Conservation (phyloP, 2,888 invertebrate species). For the Clostera curtula region DNA sequence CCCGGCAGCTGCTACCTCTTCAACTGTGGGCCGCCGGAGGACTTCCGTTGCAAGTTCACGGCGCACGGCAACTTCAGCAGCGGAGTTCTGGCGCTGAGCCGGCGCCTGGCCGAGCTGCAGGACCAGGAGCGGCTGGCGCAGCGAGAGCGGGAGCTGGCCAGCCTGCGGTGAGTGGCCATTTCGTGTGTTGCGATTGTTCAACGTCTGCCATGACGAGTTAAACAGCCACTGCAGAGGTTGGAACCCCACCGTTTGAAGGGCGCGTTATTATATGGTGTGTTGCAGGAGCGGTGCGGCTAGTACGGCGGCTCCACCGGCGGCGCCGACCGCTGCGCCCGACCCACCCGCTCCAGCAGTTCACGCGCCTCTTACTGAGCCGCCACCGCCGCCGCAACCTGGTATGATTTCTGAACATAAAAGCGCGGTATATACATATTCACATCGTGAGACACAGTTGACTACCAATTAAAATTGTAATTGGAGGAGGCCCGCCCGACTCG, state of each 20-base stretch:
- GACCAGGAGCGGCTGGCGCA: slow-evolving; percentile 82
- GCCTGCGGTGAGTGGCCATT: slow-evolving; percentile 72
- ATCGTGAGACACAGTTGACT: no score
- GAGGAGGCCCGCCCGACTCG: no score
- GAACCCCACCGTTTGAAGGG: no score
- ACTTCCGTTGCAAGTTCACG: slow-evolving; percentile 95
- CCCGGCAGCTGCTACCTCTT: slow-evolving; percentile 93
- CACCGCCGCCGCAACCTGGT: slow-evolving; percentile 3
- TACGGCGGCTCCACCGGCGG: slow-evolving; percentile 20
- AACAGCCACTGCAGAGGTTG: no score
- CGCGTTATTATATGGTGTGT: no score
- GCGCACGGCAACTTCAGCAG: slow-evolving; percentile 91
- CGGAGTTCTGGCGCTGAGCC: slow-evolving; percentile 83
- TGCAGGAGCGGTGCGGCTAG: slow-evolving; percentile 32
- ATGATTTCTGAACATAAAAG: no score
- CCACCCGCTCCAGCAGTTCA: slow-evolving; percentile 6
- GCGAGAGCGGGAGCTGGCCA: slow-evolving; percentile 82
- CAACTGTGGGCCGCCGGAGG: slow-evolving; percentile 91
- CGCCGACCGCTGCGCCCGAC: slow-evolving; percentile 12
- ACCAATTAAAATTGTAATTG: no score
- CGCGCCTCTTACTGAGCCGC: slow-evolving; percentile 5
- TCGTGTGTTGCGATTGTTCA: no score
- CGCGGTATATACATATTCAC: no score
- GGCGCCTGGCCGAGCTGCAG: slow-evolving; percentile 78
- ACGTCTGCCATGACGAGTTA: no score